Evolutionary conservation across 2,888 invertebrate genomes (phyloP).

Genomic region (Deilephila porcellus): DNA sequence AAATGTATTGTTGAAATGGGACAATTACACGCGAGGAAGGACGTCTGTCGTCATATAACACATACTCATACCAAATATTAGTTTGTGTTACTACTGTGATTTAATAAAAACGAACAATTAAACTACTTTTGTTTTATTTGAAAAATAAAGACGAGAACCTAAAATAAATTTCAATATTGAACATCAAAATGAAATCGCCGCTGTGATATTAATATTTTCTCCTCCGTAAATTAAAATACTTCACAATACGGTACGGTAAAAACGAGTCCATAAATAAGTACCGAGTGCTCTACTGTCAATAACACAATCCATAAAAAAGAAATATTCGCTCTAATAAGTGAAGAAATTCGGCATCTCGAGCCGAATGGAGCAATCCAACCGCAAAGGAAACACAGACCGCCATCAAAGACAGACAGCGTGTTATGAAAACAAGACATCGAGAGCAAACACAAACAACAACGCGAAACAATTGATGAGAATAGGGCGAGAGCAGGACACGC

Average conservation of each 20-base stretch:
- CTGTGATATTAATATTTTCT: not conserved
- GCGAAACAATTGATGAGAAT: constrained; percentile 80
- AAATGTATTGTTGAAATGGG: constrained; percentile 17
- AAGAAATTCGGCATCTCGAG: constrained; percentile 55
- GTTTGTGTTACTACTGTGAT: too few relatives aligned
- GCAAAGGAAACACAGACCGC: constrained; percentile 70
- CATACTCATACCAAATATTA: too few relatives aligned
- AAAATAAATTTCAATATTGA: too few relatives aligned
- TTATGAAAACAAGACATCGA: constrained; percentile 82
- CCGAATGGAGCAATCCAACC: constrained; percentile 66
- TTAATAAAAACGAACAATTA: too few relatives aligned
- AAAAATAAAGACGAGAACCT: too few relatives aligned
- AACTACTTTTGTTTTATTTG: too few relatives aligned
- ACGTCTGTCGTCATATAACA: not conserved
- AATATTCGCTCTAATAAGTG: constrained; percentile 35
- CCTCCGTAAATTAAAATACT: not conserved
- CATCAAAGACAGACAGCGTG: constrained; percentile 81
- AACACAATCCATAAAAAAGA: not conserved
- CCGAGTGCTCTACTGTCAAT: not conserved
- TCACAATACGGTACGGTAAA: not conserved
- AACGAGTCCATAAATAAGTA: not conserved
- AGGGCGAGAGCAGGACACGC: constrained; percentile 52
- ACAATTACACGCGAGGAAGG: constrained; percentile 26
- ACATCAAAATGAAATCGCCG: too few relatives aligned
- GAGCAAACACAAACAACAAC: constrained; percentile 81